Evolutionary conservation across 2,113 vertebrate genomes (phyloP).

Genomic region (Melospiza georgiana): DNA sequence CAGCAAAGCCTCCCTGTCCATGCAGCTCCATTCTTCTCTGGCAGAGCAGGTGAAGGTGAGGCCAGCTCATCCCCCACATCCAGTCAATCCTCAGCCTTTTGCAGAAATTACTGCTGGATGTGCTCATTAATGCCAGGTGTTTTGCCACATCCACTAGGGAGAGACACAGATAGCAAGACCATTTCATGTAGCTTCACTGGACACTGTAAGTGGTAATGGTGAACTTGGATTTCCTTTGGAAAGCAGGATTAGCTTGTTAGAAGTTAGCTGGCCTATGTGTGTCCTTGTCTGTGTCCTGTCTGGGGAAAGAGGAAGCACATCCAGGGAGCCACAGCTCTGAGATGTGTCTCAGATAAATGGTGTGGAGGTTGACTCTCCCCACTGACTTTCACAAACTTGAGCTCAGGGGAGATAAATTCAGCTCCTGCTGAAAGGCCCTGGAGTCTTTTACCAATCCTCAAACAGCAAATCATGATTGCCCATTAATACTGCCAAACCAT

Average conservation of each 20-base stretch:
- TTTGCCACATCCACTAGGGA: neutral
- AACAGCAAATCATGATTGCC: conserved; percentile 3
- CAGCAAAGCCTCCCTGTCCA: neutral
- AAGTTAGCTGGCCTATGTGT: neutral
- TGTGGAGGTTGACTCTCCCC: conserved; percentile 1
- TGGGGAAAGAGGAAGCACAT: neutral
- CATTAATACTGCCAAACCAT: conserved; percentile 33
- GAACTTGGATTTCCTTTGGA: neutral
- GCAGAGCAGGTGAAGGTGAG: conserved; percentile 45
- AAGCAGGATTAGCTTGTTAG: neutral
- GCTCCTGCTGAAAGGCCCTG: conserved; percentile 3
- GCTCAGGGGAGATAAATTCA: conserved; percentile 18
- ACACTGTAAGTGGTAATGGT: neutral
- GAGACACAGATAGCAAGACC: neutral
- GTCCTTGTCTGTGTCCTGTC: neutral
- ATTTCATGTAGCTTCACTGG: neutral
- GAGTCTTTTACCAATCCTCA: conserved; percentile 31
- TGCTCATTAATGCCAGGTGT: neutral
- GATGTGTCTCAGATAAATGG: conserved; percentile 6
- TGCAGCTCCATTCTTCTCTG: neutral
- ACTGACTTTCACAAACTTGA: neutral
- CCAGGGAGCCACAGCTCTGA: neutral
- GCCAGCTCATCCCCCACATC: neutral
- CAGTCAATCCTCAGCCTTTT: neutral
- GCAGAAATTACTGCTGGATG: neutral